A percentile compares a stretch with the other conserved stretches of the same genome.
These are phyloP conservation scores for Drosophila punjabiensis DNA, from an alignment of 1,140 invertebrate genomes.

Conservation along the genomic window DNA sequence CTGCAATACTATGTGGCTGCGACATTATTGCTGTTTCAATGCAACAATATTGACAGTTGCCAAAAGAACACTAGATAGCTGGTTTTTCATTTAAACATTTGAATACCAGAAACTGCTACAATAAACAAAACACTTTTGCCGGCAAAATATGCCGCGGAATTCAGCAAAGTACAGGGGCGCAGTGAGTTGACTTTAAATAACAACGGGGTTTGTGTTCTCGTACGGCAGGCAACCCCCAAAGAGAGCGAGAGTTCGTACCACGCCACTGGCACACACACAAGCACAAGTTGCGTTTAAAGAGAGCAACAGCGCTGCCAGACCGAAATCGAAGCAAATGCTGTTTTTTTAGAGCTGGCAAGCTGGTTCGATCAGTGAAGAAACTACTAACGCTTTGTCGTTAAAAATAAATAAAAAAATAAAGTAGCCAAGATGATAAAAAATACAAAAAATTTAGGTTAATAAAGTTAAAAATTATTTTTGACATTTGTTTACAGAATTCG, in stretches of 20 bases:
- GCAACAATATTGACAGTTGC: neutral
- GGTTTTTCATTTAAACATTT: neutral
- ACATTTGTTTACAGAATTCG: neutral
- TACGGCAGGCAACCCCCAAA: neutral
- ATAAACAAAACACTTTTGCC: constrained; percentile 16
- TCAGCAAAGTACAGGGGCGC: constrained; percentile 8
- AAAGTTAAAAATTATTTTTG: neutral
- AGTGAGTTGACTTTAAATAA: neutral
- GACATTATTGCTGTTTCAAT: neutral
- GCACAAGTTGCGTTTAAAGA: constrained; percentile 2
- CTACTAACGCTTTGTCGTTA: neutral
- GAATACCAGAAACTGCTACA: neutral
- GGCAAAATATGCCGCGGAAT: constrained; percentile 19
- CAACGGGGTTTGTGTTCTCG: neutral
- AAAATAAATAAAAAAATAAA: neutral
- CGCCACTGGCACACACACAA: constrained; percentile 33
- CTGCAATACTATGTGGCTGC: neutral
- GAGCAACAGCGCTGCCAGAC: constrained; percentile 26
- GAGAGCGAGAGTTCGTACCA: neutral
- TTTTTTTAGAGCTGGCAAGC: constrained; percentile 6
- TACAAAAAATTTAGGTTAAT: neutral
- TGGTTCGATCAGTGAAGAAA: constrained; percentile 14
- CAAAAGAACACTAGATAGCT: neutral
- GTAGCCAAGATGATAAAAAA: too few species aligned
- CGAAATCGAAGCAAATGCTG: neutral